Evolutionary conservation across 35 echinoderm and acorn worm genomes (phyloP).

Genomic region (Stichopus chloronotus): DNA sequence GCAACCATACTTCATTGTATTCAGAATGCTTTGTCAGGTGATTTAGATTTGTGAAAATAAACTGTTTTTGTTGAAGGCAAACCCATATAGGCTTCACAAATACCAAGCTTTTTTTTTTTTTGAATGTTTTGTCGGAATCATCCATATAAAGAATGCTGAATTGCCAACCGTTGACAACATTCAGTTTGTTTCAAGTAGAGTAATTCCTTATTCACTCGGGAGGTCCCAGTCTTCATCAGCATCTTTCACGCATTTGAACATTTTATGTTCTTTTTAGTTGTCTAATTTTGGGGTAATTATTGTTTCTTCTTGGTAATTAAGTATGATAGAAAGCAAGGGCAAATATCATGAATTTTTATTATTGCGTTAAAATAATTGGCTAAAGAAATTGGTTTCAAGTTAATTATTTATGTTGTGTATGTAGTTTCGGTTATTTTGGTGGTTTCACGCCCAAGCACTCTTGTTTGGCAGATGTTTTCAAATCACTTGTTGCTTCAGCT

Average conservation of each 20-base stretch:
- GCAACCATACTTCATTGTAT: too few species aligned
- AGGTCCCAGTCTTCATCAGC: neutral
- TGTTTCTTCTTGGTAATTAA: neutral
- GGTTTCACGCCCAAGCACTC: neutral
- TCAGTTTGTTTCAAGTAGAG: too few species aligned
- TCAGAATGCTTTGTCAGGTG: too few species aligned
- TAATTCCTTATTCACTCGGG: too few species aligned
- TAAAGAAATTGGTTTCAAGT: neutral
- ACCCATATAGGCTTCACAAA: too few species aligned
- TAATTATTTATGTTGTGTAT: slow-evolving; percentile 41
- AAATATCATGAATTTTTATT: neutral
- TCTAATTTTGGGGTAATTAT: slow-evolving; percentile 7
- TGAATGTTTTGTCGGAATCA: too few species aligned
- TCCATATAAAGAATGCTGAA: too few species aligned
- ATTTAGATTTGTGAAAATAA: too few species aligned
- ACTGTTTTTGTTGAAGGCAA: too few species aligned
- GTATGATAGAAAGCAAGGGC: neutral
- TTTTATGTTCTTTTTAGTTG: slow-evolving; percentile 25
- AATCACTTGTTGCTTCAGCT: neutral
- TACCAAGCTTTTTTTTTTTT: too few species aligned
- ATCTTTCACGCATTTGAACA: neutral
- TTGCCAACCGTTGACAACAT: too few species aligned
- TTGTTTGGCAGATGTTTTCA: slow-evolving; percentile 4
- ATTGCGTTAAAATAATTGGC: too few species aligned
- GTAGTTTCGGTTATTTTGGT: slow-evolving; percentile 29